Evolutionary conservation across 1,140 invertebrate genomes (phyloP).

Genomic region (Dufourea novaeangliae): DNA sequence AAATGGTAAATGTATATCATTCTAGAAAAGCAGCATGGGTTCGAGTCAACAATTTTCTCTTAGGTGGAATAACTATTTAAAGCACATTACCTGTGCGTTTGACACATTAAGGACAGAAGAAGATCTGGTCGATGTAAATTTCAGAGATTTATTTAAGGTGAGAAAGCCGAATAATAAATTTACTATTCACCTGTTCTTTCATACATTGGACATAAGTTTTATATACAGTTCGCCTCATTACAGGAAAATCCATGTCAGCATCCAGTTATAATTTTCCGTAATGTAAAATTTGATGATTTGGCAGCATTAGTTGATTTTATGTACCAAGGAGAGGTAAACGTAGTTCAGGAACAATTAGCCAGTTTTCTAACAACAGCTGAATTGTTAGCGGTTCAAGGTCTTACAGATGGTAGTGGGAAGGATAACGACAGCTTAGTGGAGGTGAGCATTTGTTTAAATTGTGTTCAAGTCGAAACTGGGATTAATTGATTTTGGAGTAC

Average conservation of each 20-base stretch:
- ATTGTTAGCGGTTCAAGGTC: constrained; percentile 85
- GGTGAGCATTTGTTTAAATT: constrained; percentile 60
- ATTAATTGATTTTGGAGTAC: not conserved
- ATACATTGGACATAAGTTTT: not conserved
- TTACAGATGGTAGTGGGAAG: constrained; percentile 82
- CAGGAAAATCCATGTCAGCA: constrained; percentile 92
- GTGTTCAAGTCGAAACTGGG: not conserved
- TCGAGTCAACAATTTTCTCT: constrained; percentile 87
- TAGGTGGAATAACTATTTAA: constrained; percentile 89
- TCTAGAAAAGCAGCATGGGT: constrained; percentile 79
- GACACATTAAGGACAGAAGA: constrained; percentile 89
- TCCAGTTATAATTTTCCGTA: constrained; percentile 92
- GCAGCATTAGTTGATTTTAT: constrained; percentile 92
- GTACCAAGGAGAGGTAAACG: constrained; percentile 88
- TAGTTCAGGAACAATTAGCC: constrained; percentile 84
- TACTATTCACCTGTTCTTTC: not conserved
- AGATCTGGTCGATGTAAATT: constrained; percentile 93
- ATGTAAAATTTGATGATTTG: constrained; percentile 91
- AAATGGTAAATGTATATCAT: constrained; percentile 15
- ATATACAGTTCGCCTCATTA: constrained; percentile 54
- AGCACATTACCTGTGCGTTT: constrained; percentile 89
- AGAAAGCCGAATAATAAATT: constrained; percentile 46
- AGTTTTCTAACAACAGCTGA: constrained; percentile 86
- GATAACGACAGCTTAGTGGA: constrained; percentile 78
- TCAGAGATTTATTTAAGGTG: constrained; percentile 90